Evolutionary conservation across 37 sponge, comb jelly and placozoan species (phyloP).

Genomic region (Eunapius fragilis): DNA sequence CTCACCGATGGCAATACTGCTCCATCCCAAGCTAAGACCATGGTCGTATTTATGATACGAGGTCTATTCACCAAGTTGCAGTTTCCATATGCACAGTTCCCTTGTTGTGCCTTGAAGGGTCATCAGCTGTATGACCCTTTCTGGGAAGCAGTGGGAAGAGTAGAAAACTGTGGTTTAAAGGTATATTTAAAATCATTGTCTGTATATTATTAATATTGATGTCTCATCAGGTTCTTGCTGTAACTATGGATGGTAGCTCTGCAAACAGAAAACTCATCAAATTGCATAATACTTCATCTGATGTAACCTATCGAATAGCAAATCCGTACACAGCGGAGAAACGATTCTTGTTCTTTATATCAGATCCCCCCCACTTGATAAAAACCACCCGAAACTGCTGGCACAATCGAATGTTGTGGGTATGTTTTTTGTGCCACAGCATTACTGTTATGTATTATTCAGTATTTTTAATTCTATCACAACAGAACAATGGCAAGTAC

Average conservation of each 20-base stretch:
- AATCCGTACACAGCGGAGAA: slow-evolving; percentile 14
- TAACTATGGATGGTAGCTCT: slow-evolving; percentile 2
- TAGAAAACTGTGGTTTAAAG: slow-evolving; percentile 6
- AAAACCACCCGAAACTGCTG: no score
- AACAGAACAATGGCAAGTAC: slow-evolving; percentile 22
- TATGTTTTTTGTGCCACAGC: neutral
- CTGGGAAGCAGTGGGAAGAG: no score
- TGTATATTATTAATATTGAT: neutral
- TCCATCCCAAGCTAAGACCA: slow-evolving; percentile 22
- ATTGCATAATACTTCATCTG: slow-evolving; percentile 4
- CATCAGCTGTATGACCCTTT: no score
- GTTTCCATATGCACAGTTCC: slow-evolving; percentile 35
- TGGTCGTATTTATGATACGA: slow-evolving; percentile 30
- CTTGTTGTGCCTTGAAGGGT: no score
- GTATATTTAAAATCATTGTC: neutral
- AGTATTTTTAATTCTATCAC: neutral
- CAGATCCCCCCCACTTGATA: no score
- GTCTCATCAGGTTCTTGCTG: slow-evolving; percentile 20
- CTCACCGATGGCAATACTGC: neutral
- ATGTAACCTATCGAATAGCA: slow-evolving; percentile 7
- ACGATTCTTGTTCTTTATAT: slow-evolving; percentile 8
- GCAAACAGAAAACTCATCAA: slow-evolving; percentile 5
- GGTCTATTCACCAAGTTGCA: slow-evolving; percentile 20
- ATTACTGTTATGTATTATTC: neutral
- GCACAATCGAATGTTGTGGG: slow-evolving; percentile 17